Evolutionary conservation across 2,797 vertebrate genomes (phyloP).

Genomic region (Tympanoctomys barrerae): DNA sequence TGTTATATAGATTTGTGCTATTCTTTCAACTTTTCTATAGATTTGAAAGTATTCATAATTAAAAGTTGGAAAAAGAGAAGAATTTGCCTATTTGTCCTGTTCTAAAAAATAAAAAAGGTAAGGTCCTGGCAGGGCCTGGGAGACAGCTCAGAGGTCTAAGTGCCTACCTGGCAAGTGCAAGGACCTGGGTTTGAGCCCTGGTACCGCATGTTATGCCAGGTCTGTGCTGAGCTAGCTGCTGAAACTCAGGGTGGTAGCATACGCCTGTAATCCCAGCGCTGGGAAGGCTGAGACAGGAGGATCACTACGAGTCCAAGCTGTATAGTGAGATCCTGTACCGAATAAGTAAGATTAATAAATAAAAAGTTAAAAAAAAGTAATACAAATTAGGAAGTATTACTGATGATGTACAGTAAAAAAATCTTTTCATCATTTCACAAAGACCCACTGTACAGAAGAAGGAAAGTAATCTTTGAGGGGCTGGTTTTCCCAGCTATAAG

Average conservation of each 20-base stretch:
- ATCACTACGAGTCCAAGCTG: too few species aligned
- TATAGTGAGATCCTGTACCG: too few species aligned
- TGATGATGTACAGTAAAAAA: neutral
- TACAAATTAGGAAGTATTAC: neutral
- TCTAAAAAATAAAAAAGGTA: neutral
- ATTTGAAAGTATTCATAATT: neutral
- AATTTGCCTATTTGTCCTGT: neutral
- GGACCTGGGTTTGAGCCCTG: too few species aligned
- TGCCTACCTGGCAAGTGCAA: too few species aligned
- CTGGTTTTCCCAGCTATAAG: neutral
- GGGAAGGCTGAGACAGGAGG: too few species aligned
- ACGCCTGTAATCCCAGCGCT: too few species aligned
- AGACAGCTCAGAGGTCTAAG: too few species aligned
- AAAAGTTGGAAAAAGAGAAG: constrained; percentile 13
- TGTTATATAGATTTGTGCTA: neutral
- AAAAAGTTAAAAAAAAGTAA: neutral
- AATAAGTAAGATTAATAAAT: too few species aligned
- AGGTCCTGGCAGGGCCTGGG: neutral
- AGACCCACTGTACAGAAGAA: neutral
- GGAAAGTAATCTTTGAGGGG: neutral
- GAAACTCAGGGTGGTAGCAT: too few species aligned
- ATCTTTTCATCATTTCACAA: constrained; percentile 13
- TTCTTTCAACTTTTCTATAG: neutral
- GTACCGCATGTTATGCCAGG: too few species aligned
- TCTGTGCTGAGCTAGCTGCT: too few species aligned